phyloP scores from a whole-genome alignment of 2,113 vertebrate genomes.

The Dascyllus trimaculatus region DNA sequence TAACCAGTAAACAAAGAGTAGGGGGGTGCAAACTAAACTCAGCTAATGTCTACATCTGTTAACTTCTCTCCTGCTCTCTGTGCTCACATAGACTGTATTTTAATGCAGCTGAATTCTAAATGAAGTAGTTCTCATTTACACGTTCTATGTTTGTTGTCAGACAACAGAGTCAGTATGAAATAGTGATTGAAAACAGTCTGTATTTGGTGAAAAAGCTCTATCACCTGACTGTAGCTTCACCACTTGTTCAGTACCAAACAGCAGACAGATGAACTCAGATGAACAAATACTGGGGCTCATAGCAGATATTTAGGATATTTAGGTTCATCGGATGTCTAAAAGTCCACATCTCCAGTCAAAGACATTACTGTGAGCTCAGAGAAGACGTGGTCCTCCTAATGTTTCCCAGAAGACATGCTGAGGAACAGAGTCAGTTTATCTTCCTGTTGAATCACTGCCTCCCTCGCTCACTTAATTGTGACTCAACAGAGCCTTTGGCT shows the following conservation, averaged over 20 bases:
- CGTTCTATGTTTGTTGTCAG: no score
- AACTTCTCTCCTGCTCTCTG: no score
- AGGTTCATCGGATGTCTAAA: slow-evolving; percentile 1
- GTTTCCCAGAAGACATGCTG: slow-evolving; percentile 20
- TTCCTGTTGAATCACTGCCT: slow-evolving; percentile 43
- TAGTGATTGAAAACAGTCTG: no score
- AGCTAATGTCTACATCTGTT: no score
- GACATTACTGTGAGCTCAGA: slow-evolving; percentile 9
- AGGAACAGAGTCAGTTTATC: slow-evolving; percentile 27
- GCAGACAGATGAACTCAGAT: neutral
- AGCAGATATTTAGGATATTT: slow-evolving; percentile 9
- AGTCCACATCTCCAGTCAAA: neutral
- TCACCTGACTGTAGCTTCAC: no score
- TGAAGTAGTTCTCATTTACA: no score
- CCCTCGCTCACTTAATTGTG: slow-evolving; percentile 28
- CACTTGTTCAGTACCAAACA: neutral
- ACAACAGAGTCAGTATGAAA: no score
- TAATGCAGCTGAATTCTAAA: no score
- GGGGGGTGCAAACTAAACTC: no score
- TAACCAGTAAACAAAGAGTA: no score
- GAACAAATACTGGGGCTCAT: neutral
- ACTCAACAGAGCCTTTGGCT: slow-evolving; percentile 47
- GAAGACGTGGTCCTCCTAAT: neutral
- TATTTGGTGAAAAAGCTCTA: no score
- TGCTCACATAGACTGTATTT: no score